phyloP scores from a whole-genome alignment of 2,797 vertebrate species.

The Macropus fuliginosus region DNA sequence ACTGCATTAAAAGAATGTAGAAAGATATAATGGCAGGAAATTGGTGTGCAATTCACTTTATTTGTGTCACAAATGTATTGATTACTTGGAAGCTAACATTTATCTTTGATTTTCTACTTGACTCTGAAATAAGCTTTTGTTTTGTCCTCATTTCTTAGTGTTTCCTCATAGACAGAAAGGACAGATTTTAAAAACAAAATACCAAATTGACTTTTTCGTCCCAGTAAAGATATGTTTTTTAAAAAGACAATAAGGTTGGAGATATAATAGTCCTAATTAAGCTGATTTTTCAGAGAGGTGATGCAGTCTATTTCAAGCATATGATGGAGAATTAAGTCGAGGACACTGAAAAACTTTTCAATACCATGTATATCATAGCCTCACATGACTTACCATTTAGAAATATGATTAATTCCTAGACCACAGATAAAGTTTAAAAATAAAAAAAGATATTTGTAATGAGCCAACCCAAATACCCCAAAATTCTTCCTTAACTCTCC shows the following conservation, averaged over 20 bases:
- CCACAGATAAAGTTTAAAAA: not conserved
- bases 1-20: not conserved
- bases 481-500: not conserved
- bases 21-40: conserved; percentile 39
- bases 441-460: not conserved
- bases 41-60: conserved; percentile 58
- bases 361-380: not conserved
- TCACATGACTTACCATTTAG: not conserved
- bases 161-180: conserved; percentile 36
- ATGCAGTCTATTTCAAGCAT: not conserved
- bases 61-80: conserved; percentile 44
- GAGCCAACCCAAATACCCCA: not conserved
- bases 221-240: not conserved
- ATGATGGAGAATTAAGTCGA: not conserved
- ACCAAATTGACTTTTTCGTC: conserved; percentile 54
- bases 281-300: conserved; percentile 7
- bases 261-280: not conserved
- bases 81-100: conserved; percentile 58
- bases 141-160: conserved; percentile 53
- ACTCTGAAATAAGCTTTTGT: conserved; percentile 63
- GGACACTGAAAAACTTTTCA: not conserved
- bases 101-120: conserved; percentile 53
- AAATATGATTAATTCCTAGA: conserved; percentile 17
- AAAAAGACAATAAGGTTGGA: not conserved
- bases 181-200: conserved; percentile 54